A percentile compares a stretch with the other conserved stretches of the same genome.
phyloP scores from a whole-genome alignment of 2,888 invertebrate species.

The Drosophila suboccidentalis region DNA sequence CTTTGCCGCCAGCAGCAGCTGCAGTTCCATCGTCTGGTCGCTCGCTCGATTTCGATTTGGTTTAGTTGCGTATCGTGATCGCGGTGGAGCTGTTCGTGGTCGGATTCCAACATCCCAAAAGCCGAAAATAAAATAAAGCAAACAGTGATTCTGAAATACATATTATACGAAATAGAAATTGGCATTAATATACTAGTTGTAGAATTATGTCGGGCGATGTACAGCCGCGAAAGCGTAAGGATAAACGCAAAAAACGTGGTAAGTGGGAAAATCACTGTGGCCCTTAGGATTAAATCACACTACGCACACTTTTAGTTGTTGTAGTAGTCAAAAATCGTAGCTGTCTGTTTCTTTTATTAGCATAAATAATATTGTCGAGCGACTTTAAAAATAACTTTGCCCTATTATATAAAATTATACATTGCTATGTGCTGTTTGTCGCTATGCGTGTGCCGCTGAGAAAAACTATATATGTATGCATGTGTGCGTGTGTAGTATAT shows the following conservation, averaged over 20 bases:
- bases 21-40: conserved; percentile 12
- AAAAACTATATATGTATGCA: conserved; percentile 13
- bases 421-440: conserved; percentile 64
- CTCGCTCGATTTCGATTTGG: conserved; percentile 21
- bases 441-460: conserved; percentile 70
- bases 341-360: conserved; percentile 76
- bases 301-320: background rate
- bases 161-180: conserved; percentile 43
- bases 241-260: conserved; percentile 93
- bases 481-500: conserved; percentile 16
- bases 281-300: background rate
- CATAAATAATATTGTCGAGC: conserved; percentile 78
- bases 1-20: conserved; percentile 17
- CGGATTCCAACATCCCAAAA: conserved; percentile 25
- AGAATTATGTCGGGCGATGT: conserved; percentile 93
- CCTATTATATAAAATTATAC: conserved; percentile 84
- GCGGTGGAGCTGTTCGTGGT: conserved; percentile 53
- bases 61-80: conserved; percentile 70
- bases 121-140: conserved; percentile 27
- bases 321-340: conserved; percentile 39
- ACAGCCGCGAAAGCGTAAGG: conserved; percentile 94
- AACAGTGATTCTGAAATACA: conserved; percentile 36
- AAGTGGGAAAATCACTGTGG: conserved; percentile 49
- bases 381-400: conserved; percentile 81
- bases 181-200: conserved; percentile 19